Percentiles rank a stretch among this genome's conserved stretches.
Conservation (phyloP, 2,888 invertebrate genomes). For the Endotricha flammealis region DNA sequence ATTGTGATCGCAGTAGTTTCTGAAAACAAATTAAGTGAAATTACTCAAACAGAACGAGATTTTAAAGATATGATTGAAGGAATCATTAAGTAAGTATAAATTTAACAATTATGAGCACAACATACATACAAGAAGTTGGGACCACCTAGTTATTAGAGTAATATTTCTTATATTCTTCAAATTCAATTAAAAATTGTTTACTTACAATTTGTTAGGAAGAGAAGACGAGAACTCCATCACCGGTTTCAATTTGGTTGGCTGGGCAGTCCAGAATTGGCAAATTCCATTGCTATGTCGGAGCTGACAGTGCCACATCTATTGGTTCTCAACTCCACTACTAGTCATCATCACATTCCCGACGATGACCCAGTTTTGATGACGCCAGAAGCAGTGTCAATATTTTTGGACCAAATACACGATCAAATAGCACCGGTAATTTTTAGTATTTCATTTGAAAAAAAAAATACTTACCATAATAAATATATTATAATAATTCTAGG, state of each 20-base stretch:
- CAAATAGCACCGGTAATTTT: conserved; percentile 85
- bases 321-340: conserved; percentile 94
- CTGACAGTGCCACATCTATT: conserved; percentile 90
- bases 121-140: too few relatives aligned
- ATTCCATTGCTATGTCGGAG: conserved; percentile 94
- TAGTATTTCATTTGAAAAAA: too few relatives aligned
- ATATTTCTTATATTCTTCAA: too few relatives aligned
- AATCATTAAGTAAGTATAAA: conserved; percentile 80
- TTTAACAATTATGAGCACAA: too few relatives aligned
- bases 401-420: conserved; percentile 86
- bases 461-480: too few relatives aligned
- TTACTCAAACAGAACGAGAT: conserved; percentile 87
- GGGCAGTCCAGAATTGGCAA: conserved; percentile 92
- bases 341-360: conserved; percentile 94
- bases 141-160: too few relatives aligned
- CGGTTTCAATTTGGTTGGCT: conserved; percentile 97
- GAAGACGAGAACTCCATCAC: conserved; percentile 86
- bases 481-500: too few relatives aligned
- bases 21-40: conserved; percentile 90
- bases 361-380: conserved; percentile 90
- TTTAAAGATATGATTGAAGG: conserved; percentile 91
- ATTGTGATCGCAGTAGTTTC: conserved; percentile 92
- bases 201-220: too few relatives aligned
- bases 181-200: too few relatives aligned
- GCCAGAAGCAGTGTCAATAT: conserved; percentile 84